Evolutionary conservation across 2,113 vertebrate species (phyloP), one percentile per base, ranked within the genome.

Genomic region (Burhinus oedicnemus): DNA sequence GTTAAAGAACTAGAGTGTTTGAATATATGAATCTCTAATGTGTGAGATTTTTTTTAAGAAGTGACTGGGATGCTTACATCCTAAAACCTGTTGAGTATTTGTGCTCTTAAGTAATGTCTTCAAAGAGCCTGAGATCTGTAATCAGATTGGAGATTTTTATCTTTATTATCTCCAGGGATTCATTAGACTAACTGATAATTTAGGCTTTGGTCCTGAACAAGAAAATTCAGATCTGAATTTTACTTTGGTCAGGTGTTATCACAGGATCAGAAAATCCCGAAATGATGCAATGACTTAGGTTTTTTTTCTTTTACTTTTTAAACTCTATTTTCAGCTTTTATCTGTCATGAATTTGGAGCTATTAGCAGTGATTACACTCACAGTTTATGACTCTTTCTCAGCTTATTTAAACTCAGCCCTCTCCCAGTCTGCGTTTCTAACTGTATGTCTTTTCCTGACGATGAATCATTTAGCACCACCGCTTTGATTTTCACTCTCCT

Each of bases 341-440:
- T 84, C 72, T 95, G n/a, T 72, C 66, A 58, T 66, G 15, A 8
- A 65, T 84, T 89, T 84, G 82, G 72, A 93, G 47, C 68, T 93
- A 92, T 95, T 96, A 93, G 57, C 62, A 80, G 52, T 76, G 77
- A 92, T 95, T 95, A 66, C 32, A 27, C 22, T 83, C 60, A 79
- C 36, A 72, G 71, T 93, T 97, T 95, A 86, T 72, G 78, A 80
- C 42, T 91, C 62, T 74, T 90, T 89, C 69, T 89, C 78, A 77
- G 64, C 29, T 95, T 95, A 66, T 70, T 95, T 94, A 93, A 94
- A 96, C 78, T 88, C 62, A 83, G 8, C 19, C 70, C 57, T 90
- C 20, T 94, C 61, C 44, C 57, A 52, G 84, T 72, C 87, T 87
- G 61, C 32, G 14, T 90, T 96, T 94, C 74, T 81, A 65, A 72